Base-by-base conservation (phyloP, 23 tunicate species). In the Corella eumyota region DNA sequence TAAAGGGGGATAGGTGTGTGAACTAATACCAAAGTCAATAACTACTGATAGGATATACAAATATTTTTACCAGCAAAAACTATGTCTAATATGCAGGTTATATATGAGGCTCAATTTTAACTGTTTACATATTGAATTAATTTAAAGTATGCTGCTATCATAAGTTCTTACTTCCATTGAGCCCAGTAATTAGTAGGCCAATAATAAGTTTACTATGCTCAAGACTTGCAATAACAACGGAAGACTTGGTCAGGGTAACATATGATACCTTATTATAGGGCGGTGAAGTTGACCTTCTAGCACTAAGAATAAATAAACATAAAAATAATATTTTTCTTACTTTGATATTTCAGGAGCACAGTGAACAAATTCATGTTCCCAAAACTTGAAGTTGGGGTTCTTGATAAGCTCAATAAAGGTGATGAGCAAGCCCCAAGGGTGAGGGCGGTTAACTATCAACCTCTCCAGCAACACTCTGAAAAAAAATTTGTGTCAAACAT, bases 351-450 rank as follows among this genome's bases (percentile, higher is more conserved):
- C 83, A 6, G 74, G 83, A 47, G 85, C 95, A 58, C 95, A 82
- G 52, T 82, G 75, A 11, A 82, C 93, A 66, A 93, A 93, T 24
- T 93, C 99, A 44, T 85, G 86, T 15, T 57, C 68, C 99, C 99
- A 93, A 44, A 88, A 88, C 62, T 88, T 88, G 95, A 93, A 93
- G 74, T 66, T 79, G 54, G 93, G 88, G 38, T 87, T 80, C 55
- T 85, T 93, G 53, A 93, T 80, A 30, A 93, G 76, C 47, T 84
- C 83, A 32, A 93, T 87, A 70, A 84, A 93, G n/a, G 99, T 93
- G 69, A 93, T 87, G 31, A 93, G 75, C 30, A 84, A 72, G n/a
- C 99, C 99, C 99, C 99, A 93, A 22, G 99, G 99, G 65, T 93
- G 99, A 21, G 99, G 99, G 1, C 95, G 82, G 32, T 80, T 87